Base-by-base conservation (phyloP, 2,797 vertebrate genomes). In the Steatocranus sp. region DNA sequence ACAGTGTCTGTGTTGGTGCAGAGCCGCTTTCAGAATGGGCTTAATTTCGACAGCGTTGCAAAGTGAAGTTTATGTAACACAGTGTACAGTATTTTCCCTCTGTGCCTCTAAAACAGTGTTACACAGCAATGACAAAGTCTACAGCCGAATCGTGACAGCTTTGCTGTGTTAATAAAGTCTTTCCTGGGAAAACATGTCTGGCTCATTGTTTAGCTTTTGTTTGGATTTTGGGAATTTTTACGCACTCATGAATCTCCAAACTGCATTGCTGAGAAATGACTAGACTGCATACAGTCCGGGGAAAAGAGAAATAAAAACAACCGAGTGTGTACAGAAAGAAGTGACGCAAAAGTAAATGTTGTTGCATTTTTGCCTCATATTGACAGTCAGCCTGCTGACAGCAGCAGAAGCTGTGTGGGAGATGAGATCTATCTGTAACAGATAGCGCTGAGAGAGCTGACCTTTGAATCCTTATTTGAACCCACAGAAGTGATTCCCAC, bases 401-500 rank as follows among this genome's bases (percentile, higher is more conserved):
- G 84, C 66, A 88, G 79, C 88, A 86, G 79, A 86, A 75, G 75
- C 89, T 83, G 84, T 89, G 89, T 91, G 89, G 83, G 90, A 90
- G 86, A 86, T 56, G 56, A 89, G 84, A 79, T 86, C 75, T 50
- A 56, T 90, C 83, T 86, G 87, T 87, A 88, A 89, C 41, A 4
- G 86, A 88, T 84, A 88, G 73, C 25, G 49, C 50, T 86, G 61
- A 86, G 66, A 88, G 76, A 61, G 23, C 32, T 80, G 85, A 92
- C 84, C 88, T 82, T 79, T 75, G 53, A 86, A 81, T 90, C 56
- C 78, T 89, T 74, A 89, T 87, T 83, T 89, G 79, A 89, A 87
- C 78, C 80, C 74, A 73, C 66, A 53, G 36, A 75, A 86, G 51
- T 86, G 49, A 82, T 84, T 82, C 79, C 20, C 79, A 75, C 80